These are phyloP conservation scores for Hemiprocne comata DNA, from an alignment of 2,113 vertebrate genomes.

Conservation along the genomic window DNA sequence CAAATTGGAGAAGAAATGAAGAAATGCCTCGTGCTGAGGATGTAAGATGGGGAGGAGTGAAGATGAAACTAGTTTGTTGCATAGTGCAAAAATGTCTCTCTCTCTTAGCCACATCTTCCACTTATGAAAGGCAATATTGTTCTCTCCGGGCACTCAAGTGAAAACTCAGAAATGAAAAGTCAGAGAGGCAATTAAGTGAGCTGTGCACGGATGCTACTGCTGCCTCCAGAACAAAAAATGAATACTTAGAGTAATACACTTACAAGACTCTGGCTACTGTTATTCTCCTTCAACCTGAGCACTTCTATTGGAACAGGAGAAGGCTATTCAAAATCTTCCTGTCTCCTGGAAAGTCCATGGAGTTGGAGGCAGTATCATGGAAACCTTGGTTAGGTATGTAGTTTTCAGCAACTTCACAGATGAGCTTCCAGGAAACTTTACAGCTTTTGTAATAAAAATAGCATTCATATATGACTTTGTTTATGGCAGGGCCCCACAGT, in stretches of 20 bases:
- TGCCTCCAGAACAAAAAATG: neutral
- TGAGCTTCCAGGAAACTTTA: conserved; percentile 59
- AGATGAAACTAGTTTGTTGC: neutral
- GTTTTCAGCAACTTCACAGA: conserved; percentile 18
- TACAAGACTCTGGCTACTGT: neutral
- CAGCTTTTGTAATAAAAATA: conserved; percentile 54
- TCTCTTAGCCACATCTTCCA: neutral
- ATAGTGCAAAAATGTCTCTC: neutral
- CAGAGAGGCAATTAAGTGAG: neutral
- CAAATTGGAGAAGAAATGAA: neutral
- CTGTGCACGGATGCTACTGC: neutral
- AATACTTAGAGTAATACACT: neutral
- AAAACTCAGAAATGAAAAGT: neutral
- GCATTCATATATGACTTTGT: conserved; percentile 33
- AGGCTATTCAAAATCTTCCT: neutral
- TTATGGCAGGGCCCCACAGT: conserved; percentile 36
- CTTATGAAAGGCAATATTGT: neutral
- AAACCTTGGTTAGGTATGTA: conserved; percentile 11
- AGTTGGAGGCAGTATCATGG: conserved; percentile 5
- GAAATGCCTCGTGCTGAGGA: neutral
- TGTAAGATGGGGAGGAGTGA: neutral
- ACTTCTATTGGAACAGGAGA: neutral
- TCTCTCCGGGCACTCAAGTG: neutral
- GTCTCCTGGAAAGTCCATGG: conserved; percentile 12
- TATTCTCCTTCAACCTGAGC: neutral